These are phyloP conservation scores for Cristatella mucedo DNA, from an alignment of 2,888 invertebrate species.

Conservation along the genomic window DNA sequence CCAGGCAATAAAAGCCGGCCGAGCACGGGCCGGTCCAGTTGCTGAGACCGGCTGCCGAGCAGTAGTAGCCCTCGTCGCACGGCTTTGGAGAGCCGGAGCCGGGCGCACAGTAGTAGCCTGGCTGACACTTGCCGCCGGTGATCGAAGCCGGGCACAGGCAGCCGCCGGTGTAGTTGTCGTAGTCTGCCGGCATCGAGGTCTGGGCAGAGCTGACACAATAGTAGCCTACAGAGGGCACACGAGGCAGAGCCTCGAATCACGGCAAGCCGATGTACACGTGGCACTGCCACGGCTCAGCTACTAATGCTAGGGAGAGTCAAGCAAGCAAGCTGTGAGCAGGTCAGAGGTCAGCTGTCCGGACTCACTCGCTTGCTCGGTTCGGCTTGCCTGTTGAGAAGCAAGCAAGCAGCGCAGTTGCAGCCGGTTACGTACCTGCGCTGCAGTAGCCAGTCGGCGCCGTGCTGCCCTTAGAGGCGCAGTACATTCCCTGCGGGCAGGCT, in stretches of 20 bases:
- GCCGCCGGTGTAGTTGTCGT: conserved; percentile 23
- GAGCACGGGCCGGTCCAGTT: conserved; percentile 22
- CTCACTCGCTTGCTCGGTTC: no score
- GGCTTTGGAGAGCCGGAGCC: conserved; percentile 21
- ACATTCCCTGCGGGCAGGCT: conserved; percentile 26
- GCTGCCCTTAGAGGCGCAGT: conserved; percentile 25
- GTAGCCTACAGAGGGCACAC: conserved; percentile 22
- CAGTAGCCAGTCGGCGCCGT: conserved; percentile 21
- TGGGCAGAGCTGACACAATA: conserved; percentile 26
- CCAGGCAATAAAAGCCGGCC: conserved; percentile 25
- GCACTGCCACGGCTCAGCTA: no score
- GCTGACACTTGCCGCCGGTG: conserved; percentile 30
- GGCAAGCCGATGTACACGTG: no score
- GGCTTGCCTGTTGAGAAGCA: no score
- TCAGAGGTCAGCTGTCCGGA: no score
- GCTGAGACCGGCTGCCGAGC: conserved; percentile 17
- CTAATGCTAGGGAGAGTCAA: no score
- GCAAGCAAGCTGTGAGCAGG: no score
- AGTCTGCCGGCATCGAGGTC: conserved; percentile 22
- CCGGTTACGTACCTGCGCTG: conserved; percentile 19
- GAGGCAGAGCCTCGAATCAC: no score
- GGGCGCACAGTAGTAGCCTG: conserved; percentile 16
- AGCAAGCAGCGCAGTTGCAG: background rate
- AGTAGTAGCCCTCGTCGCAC: conserved; percentile 25
- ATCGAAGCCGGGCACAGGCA: conserved; percentile 24